A percentile compares a stretch with the other conserved stretches of the same genome.
Evolutionary conservation across 2,797 vertebrate genomes (phyloP).

Genomic region (Labroides dimidiatus): DNA sequence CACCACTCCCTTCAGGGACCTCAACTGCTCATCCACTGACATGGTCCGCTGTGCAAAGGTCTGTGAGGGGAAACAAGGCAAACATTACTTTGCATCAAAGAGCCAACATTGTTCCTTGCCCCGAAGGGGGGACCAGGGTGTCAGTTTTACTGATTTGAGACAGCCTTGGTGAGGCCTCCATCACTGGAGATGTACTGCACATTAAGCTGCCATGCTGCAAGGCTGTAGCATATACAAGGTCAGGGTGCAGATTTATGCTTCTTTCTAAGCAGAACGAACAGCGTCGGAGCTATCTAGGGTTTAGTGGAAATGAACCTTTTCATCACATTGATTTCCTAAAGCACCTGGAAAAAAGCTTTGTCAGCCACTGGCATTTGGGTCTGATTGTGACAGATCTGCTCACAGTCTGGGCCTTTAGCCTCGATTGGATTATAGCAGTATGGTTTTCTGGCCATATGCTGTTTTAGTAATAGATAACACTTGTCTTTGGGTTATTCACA

Average conservation of each 20-base stretch:
- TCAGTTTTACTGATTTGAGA: constrained; percentile 77
- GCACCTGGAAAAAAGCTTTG: constrained; percentile 84
- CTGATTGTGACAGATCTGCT: constrained; percentile 84
- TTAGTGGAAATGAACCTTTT: constrained; percentile 84
- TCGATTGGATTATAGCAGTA: constrained; percentile 62
- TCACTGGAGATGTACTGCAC: constrained; percentile 69
- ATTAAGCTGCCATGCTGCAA: constrained; percentile 72
- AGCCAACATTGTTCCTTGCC: constrained; percentile 43
- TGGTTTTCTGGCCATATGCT: constrained; percentile 54
- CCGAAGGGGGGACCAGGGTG: constrained; percentile 57
- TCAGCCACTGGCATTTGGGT: constrained; percentile 81
- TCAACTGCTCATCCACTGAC: constrained; percentile 37
- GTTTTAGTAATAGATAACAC: constrained; percentile 78
- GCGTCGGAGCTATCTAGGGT: constrained; percentile 71
- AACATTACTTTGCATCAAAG: constrained; percentile 63
- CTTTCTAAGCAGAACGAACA: constrained; percentile 78
- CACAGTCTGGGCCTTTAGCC: constrained; percentile 68
- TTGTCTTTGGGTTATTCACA: constrained; percentile 79
- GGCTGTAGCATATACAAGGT: constrained; percentile 79
- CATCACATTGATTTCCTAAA: constrained; percentile 86
- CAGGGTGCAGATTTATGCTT: constrained; percentile 81
- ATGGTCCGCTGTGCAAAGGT: constrained; percentile 44
- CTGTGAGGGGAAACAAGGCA: constrained; percentile 54
- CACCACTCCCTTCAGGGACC: constrained; percentile 9
- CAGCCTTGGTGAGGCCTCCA: constrained; percentile 78